A percentile compares a stretch with the other conserved stretches of the same genome.
These are phyloP conservation scores for Heliconius congener DNA, from an alignment of 1,140 invertebrate species.

Conservation along the genomic window DNA sequence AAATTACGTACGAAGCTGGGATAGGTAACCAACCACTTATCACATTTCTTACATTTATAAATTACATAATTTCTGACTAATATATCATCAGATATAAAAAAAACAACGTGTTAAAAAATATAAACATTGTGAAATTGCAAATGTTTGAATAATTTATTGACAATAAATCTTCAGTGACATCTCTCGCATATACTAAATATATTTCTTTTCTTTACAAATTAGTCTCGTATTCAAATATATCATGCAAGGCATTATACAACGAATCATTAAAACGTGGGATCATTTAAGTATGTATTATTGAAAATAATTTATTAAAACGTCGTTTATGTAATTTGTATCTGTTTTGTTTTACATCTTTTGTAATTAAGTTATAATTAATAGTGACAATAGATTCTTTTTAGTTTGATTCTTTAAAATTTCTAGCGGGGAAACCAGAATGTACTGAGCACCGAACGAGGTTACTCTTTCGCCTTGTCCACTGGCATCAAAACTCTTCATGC, in stretches of 20 bases:
- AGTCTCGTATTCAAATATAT: constrained; percentile 31
- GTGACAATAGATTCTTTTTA: background rate
- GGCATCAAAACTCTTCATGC: too few relatives aligned
- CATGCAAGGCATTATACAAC: constrained; percentile 16
- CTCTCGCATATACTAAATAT: constrained; percentile 2
- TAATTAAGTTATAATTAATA: background rate
- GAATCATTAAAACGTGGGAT: background rate
- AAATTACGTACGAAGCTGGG: too few relatives aligned
- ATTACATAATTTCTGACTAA: too few relatives aligned
- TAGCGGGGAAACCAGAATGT: too few relatives aligned
- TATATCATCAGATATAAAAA: too few relatives aligned
- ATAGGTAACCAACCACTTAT: too few relatives aligned
- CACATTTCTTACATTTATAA: too few relatives aligned
- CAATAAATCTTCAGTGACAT: background rate
- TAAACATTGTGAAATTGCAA: background rate
- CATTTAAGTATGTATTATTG: background rate
- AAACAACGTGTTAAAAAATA: background rate
- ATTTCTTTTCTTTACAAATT: constrained; percentile 33
- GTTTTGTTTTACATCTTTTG: background rate
- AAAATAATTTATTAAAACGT: background rate
- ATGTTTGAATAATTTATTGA: background rate
- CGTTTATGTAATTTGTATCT: background rate
- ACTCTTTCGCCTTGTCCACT: too few relatives aligned
- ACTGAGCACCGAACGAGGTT: too few relatives aligned
- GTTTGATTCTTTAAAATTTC: background rate